Percentiles rank a stretch among this genome's conserved stretches.
Evolutionary conservation across 2,888 invertebrate species (phyloP).

Genomic region (Uropetala carovei): DNA sequence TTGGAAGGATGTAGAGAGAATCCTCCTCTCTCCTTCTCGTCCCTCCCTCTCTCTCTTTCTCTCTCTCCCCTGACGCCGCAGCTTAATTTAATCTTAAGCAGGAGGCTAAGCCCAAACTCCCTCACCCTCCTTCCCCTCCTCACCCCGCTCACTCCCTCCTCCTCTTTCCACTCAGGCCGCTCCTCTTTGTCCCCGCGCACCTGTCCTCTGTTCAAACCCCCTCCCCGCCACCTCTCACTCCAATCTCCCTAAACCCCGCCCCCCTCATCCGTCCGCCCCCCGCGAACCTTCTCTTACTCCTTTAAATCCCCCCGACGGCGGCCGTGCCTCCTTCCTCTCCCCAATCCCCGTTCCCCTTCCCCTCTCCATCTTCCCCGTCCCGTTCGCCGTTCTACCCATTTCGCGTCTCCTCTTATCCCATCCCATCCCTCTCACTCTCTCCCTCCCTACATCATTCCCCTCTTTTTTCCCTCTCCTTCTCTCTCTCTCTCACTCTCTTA

Average conservation of each 20-base stretch:
- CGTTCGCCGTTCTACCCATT: neutral
- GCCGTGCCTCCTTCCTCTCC: neutral
- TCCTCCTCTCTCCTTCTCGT: neutral
- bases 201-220: conserved; percentile 38
- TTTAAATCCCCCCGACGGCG: neutral
- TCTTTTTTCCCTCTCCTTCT: neutral
- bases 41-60: conserved; percentile 1
- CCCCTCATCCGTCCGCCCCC: neutral
- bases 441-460: neutral
- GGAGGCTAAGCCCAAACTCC: conserved; percentile 37
- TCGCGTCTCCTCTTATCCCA: no score
- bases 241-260: no score
- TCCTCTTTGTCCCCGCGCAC: neutral
- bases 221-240: no score
- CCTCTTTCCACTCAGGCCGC: neutral
- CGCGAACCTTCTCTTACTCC: no score
- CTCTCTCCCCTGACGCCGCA: conserved; percentile 38
- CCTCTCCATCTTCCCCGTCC: neutral
- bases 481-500: neutral
- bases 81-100: conserved; percentile 63
- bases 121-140: neutral
- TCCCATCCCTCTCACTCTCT: neutral
- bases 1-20: neutral
- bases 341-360: neutral
- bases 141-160: neutral